These are phyloP conservation scores for Seira ritae DNA, from an alignment of 2,888 invertebrate species.

Conservation along the genomic window DNA sequence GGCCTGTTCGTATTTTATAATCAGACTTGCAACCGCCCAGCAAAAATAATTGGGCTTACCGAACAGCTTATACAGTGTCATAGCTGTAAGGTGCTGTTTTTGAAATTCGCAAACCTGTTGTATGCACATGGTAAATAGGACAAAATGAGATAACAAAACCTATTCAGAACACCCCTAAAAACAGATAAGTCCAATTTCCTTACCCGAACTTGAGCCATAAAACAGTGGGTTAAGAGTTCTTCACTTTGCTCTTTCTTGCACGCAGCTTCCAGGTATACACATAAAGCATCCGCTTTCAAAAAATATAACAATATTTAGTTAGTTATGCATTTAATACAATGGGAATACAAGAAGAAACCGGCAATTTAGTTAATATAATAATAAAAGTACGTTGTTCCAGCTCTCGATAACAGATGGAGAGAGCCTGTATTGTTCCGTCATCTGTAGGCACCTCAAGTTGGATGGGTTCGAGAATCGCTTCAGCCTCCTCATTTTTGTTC, in stretches of 20 bases:
- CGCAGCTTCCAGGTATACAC: conserved; percentile 92
- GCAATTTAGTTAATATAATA: background rate
- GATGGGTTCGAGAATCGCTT: conserved; percentile 84
- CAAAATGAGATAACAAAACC: background rate
- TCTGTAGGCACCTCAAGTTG: conserved; percentile 87
- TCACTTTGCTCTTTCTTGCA: conserved; percentile 90
- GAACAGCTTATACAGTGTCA: conserved; percentile 92
- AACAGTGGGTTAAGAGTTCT: conserved; percentile 93
- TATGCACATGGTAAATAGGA: background rate
- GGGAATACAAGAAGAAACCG: conserved; percentile 15
- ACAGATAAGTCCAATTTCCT: too few species aligned
- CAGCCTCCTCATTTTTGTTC: conserved; percentile 89
- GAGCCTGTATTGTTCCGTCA: conserved; percentile 95
- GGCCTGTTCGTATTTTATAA: conserved; percentile 75
- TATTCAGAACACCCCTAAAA: too few species aligned
- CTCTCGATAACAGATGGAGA: conserved; percentile 96
- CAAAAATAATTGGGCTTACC: conserved; percentile 98
- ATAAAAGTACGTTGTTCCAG: conserved; percentile 87
- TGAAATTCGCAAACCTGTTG: conserved; percentile 85
- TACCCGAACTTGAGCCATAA: conserved; percentile 94
- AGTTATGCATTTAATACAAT: too few species aligned
- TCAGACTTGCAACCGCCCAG: conserved; percentile 98
- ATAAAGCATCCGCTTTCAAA: conserved; percentile 89
- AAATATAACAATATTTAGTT: conserved; percentile 30
- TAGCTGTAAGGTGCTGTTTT: conserved; percentile 92